Conservation (phyloP, 2,888 invertebrate species). For the Aspidiotus rigidus region DNA sequence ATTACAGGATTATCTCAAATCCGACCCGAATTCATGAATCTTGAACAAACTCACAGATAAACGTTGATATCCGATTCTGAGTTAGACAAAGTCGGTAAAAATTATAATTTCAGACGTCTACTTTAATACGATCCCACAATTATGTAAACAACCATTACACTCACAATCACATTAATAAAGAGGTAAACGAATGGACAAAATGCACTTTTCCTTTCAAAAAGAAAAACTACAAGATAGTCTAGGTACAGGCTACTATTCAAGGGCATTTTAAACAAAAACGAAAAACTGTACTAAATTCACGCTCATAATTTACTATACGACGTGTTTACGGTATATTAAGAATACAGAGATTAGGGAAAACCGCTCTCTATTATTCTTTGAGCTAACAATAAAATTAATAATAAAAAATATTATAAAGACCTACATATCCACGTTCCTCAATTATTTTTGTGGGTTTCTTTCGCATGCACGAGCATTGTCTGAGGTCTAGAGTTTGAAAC, state of each 20-base stretch:
- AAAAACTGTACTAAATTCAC: slow-evolving; percentile 20
- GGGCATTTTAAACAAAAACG: slow-evolving; percentile 21
- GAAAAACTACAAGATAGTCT: too few relatives aligned
- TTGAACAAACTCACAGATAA: too few relatives aligned
- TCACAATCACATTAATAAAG: too few relatives aligned
- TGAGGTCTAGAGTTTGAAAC: slow-evolving; percentile 14
- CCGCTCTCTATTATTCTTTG: slow-evolving; percentile 19
- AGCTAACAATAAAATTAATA: slow-evolving; percentile 20
- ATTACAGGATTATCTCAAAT: too few relatives aligned
- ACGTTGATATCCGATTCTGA: too few relatives aligned
- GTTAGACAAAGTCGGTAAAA: too few relatives aligned
- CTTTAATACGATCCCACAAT: too few relatives aligned
- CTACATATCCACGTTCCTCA: slow-evolving; percentile 14
- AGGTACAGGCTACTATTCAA: slow-evolving; percentile 8
- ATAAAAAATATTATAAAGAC: slow-evolving; percentile 16
- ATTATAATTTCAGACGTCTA: too few relatives aligned
- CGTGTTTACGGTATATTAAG: slow-evolving; percentile 27
- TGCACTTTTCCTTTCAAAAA: too few relatives aligned
- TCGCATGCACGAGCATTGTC: slow-evolving; percentile 7
- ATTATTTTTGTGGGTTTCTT: slow-evolving; percentile 22
- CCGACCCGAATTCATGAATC: too few relatives aligned
- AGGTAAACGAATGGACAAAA: too few relatives aligned
- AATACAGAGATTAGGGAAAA: slow-evolving; percentile 11
- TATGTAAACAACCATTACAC: too few relatives aligned
- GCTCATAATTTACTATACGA: not conserved